Evolutionary conservation across 2,113 vertebrate species (phyloP), one percentile per base, ranked within the genome.

Genomic region (Proteles cristata): DNA sequence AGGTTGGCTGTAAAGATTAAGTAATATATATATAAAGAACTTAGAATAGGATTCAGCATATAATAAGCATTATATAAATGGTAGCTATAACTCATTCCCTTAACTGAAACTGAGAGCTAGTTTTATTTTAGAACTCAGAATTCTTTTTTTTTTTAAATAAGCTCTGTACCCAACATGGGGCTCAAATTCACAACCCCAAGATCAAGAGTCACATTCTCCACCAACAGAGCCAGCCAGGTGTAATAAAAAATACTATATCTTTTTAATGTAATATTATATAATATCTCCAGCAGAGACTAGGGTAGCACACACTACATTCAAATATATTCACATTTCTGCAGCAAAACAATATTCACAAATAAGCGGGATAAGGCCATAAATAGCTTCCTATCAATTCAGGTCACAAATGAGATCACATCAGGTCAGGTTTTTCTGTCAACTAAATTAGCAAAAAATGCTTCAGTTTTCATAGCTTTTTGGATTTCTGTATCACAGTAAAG

Each of bases 311-410:
- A 23, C 11, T 71, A 4, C 88, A 90, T 63, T 65, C 39, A 91
- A 86, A 93, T 15, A 71, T 81, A 58, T 50, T 93, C 73, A 66
- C 73, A 93, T 71, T 95, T 93, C 81, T 90, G 16, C 26, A 82
- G 9, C 10, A 93, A 92, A 95, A 74, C 45, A 71, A 90, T 85
- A 94, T 69, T 96, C 65, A 96, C 35, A 92, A 92, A n/a, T 71
- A 82, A 89, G 48, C 53, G 26, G 15, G 45, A 93, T 76, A 94
- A 81, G 50, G 76, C n/a, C 61, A 90, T 65, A 86, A 96, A 76
- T 48, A 94, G 63, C 19, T 84, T 96, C 55, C 63, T 33, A 92
- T 96, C 33, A 96, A 79, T 82, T 92, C 53, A 84, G 53, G 71
- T 81, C n/a, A 93, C 74, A 96, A 85, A 77, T 5, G 3, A 93